A percentile compares a stretch with the other conserved stretches of the same genome.
These are phyloP conservation scores for Hybognathus amarus DNA, from an alignment of 2,797 vertebrate species.

Conservation along the genomic window DNA sequence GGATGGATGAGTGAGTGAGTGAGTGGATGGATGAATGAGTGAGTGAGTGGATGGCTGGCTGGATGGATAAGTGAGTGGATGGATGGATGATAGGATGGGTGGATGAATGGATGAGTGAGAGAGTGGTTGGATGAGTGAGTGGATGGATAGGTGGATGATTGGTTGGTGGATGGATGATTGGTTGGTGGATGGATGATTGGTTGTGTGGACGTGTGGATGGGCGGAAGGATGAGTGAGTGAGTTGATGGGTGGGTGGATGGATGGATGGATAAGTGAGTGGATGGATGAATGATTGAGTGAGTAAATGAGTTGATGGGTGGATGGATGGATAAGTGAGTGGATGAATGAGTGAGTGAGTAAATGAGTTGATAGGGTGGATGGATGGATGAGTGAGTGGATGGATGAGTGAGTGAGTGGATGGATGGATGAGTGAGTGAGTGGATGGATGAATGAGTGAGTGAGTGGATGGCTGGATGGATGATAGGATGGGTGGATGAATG, in stretches of 20 bases:
- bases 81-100: fast-evolving
- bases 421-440: too few species aligned
- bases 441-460: too few species aligned
- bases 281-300: too few species aligned
- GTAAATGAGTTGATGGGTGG: fast-evolving
- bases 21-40: fast-evolving
- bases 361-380: fast-evolving
- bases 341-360: too few species aligned
- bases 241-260: too few species aligned
- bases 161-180: too few species aligned
- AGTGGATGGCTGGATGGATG: too few species aligned
- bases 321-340: too few species aligned
- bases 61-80: fast-evolving
- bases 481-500: fast-evolving
- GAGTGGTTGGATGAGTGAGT: fast-evolving
- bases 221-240: fast-evolving
- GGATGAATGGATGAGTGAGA: fast-evolving
- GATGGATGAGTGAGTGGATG: too few species aligned
- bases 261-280: fast-evolving
- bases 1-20: too few species aligned
- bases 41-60: too few species aligned
- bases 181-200: fast-evolving
- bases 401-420: fast-evolving
- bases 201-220: fast-evolving
- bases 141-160: too few species aligned